Conservation (phyloP, 2,888 invertebrate species). For the Cybosia mesomella region DNA sequence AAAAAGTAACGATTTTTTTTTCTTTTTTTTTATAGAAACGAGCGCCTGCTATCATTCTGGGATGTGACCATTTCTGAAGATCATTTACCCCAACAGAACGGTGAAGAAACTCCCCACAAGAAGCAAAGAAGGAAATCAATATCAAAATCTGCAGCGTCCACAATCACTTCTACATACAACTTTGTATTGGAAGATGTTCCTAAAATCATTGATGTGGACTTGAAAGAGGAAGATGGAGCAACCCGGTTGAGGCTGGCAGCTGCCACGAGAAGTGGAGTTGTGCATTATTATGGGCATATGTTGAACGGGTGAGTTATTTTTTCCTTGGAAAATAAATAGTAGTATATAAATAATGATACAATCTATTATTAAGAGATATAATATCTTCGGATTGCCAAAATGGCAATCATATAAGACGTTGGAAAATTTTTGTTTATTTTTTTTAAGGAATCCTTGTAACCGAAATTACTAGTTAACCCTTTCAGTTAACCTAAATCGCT, state of each 20-base stretch:
- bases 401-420: too few relatives aligned
- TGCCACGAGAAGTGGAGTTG: conserved; percentile 91
- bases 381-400: too few relatives aligned
- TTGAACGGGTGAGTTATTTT: conserved; percentile 89
- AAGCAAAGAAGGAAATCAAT: conserved; percentile 71
- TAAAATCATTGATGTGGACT: conserved; percentile 76
- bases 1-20: too few relatives aligned
- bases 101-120: conserved; percentile 73
- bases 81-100: conserved; percentile 63
- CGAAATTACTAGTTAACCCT: too few relatives aligned
- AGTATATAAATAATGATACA: too few relatives aligned
- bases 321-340: neutral
- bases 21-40: conserved; percentile 64
- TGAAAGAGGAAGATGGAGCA: conserved; percentile 82
- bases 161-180: conserved; percentile 79
- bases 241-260: conserved; percentile 83
- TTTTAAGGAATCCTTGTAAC: too few relatives aligned
- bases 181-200: conserved; percentile 91
- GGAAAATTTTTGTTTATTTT: too few relatives aligned
- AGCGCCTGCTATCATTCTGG: conserved; percentile 82
- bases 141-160: conserved; percentile 36
- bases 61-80: conserved; percentile 75
- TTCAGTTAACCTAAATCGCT: too few relatives aligned
- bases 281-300: conserved; percentile 92
- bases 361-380: too few relatives aligned